phyloP scores from a whole-genome alignment of 2,113 vertebrate genomes.

The Gambusia holbrooki region DNA sequence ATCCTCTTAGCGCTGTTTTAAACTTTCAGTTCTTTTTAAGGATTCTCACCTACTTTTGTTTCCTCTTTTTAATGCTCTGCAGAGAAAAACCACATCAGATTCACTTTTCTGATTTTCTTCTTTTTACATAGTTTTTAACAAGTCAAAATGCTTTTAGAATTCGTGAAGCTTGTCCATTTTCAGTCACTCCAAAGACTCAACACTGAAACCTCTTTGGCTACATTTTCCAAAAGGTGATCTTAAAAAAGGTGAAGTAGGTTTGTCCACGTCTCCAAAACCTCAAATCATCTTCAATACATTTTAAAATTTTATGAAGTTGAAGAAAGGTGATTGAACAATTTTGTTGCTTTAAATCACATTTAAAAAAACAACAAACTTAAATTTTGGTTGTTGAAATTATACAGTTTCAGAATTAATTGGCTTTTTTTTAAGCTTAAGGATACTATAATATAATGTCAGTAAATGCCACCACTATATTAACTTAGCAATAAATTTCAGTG shows the following conservation, averaged over 20 bases:
- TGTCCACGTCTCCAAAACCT: no score
- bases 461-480: background rate
- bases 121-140: background rate
- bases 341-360: background rate
- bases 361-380: background rate
- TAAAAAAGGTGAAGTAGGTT: no score
- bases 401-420: background rate
- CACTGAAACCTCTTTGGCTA: background rate
- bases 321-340: no score
- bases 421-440: no score
- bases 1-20: background rate
- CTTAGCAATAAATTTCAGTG: background rate
- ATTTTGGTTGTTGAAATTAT: background rate
- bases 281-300: no score
- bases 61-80: background rate
- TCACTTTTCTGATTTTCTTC: background rate
- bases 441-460: background rate
- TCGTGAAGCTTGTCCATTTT: background rate
- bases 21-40: background rate
- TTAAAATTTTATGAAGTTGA: no score
- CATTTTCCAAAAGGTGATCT: no score
- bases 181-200: background rate
- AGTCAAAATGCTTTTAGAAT: background rate
- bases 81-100: background rate
- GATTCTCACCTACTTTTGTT: conserved; percentile 2